phyloP scores from a whole-genome alignment of 2,113 vertebrate genomes.

The Steatornis caripensis region DNA sequence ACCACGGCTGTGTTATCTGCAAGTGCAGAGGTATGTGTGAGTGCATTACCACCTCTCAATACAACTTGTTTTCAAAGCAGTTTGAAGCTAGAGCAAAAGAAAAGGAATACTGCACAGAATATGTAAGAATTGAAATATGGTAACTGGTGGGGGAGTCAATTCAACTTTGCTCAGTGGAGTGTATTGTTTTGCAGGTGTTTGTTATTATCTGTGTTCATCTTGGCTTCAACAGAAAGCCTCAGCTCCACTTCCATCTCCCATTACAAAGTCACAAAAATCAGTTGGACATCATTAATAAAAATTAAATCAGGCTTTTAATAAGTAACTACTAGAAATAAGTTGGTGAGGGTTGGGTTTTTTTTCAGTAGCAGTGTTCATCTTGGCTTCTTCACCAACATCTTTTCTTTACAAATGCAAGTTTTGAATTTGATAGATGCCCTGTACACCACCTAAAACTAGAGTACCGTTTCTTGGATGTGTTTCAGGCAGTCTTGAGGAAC shows the following conservation, averaged over 20 bases:
- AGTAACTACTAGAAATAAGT: background rate
- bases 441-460: background rate
- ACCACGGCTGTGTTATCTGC: constrained; percentile 81
- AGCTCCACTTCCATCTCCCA: background rate
- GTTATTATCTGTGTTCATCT: background rate
- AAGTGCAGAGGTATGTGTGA: constrained; percentile 82
- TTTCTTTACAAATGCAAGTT: background rate
- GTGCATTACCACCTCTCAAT: background rate
- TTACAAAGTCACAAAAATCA: background rate
- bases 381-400: background rate
- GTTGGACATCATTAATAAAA: background rate
- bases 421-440: background rate
- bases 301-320: background rate
- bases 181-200: background rate
- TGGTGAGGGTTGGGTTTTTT: background rate
- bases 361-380: background rate
- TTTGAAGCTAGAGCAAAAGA: background rate
- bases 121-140: background rate
- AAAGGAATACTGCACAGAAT: background rate
- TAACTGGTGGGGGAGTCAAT: background rate
- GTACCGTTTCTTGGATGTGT: background rate
- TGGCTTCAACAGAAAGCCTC: background rate
- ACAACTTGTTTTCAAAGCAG: background rate
- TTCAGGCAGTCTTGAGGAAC: background rate
- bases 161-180: background rate